Percentiles rank a stretch among this genome's conserved stretches.
Conservation (phyloP, 2,888 invertebrate genomes). For the Leptinotarsa peninsularis region DNA sequence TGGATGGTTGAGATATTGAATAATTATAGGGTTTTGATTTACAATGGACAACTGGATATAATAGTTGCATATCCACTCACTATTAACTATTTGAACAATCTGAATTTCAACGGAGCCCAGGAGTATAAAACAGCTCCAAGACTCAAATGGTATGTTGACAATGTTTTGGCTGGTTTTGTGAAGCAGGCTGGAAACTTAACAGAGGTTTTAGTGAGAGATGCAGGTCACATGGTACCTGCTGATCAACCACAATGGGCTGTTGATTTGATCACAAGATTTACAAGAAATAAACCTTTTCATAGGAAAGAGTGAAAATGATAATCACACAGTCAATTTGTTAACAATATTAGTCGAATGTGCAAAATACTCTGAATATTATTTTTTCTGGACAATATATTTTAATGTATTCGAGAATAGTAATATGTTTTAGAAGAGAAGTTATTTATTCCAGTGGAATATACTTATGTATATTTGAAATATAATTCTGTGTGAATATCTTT, state of each 20-base stretch:
- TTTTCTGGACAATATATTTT: no score
- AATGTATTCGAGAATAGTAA: no score
- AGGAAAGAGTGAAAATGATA: background rate
- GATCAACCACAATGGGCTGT: slow-evolving; percentile 84
- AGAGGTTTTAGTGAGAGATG: slow-evolving; percentile 80
- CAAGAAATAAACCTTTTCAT: slow-evolving; percentile 60
- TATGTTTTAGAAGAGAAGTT: no score
- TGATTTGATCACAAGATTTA: slow-evolving; percentile 79
- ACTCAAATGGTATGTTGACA: slow-evolving; percentile 77
- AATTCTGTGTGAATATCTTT: no score
- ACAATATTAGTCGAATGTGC: no score
- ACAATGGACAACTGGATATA: slow-evolving; percentile 92
- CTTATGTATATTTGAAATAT: no score
- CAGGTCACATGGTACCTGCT: slow-evolving; percentile 85
- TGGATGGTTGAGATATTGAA: slow-evolving; percentile 78
- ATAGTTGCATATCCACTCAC: slow-evolving; percentile 91
- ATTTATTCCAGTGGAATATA: no score
- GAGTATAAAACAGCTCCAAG: slow-evolving; percentile 76
- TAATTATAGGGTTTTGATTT: slow-evolving; percentile 80
- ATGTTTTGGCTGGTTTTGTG: slow-evolving; percentile 80
- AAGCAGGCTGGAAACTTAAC: slow-evolving; percentile 79
- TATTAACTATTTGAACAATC: slow-evolving; percentile 78
- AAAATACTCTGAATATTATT: no score
- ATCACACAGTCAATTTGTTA: background rate
- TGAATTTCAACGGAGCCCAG: slow-evolving; percentile 76